Evolutionary conservation across 2,113 vertebrate genomes (phyloP).

Genomic region (Ploceus nigricollis): DNA sequence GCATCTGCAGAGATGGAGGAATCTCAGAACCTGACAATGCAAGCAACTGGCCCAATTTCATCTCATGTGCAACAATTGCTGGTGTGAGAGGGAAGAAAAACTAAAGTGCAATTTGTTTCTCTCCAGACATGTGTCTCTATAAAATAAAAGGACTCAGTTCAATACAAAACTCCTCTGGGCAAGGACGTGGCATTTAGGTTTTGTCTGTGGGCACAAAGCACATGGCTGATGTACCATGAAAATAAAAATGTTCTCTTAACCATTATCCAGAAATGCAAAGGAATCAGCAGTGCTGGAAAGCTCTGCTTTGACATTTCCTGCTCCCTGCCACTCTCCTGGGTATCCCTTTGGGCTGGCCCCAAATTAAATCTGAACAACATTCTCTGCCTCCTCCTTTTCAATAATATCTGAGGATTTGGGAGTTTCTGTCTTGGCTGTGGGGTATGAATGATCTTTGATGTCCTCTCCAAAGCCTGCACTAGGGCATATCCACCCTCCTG

Average conservation of each 20-base stretch:
- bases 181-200: constrained; percentile 40
- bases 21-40: background rate
- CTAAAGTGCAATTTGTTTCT: background rate
- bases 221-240: background rate
- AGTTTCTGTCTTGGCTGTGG: background rate
- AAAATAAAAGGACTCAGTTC: background rate
- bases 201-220: background rate
- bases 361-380: constrained; percentile 12
- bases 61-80: background rate
- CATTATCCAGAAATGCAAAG: background rate
- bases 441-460: background rate
- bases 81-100: background rate
- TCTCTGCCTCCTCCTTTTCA: background rate
- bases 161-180: background rate
- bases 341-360: constrained; percentile 7
- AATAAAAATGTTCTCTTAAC: background rate
- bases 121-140: background rate
- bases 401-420: background rate
- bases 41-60: background rate
- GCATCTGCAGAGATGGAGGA: background rate
- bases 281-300: background rate
- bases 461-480: background rate
- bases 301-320: constrained; percentile 30
- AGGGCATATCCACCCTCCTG: background rate
- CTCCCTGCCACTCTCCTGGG: background rate